A percentile compares a stretch with the other conserved stretches of the same genome.
phyloP scores from a whole-genome alignment of 1,140 invertebrate species.

The Achroia grisella region DNA sequence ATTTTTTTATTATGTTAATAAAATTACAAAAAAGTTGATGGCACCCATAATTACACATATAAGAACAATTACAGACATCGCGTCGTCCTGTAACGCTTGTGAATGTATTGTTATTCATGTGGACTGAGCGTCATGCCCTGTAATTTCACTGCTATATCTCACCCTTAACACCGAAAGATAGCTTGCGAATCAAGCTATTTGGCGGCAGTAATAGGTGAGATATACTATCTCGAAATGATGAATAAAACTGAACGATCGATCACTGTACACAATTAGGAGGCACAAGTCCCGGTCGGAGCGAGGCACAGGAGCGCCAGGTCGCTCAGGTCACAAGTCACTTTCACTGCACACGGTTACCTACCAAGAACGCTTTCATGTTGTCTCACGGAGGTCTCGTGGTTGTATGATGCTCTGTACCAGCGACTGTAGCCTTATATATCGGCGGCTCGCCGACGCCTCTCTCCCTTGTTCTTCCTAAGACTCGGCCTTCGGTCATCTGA shows the following conservation, averaged over 20 bases:
- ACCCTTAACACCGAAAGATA: too few relatives aligned
- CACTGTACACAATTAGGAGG: conserved; percentile 42
- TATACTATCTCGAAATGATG: too few relatives aligned
- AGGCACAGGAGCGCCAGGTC: conserved; percentile 31
- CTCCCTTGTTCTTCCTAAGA: conserved; percentile 68
- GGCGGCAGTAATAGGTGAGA: too few relatives aligned
- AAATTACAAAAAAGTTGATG: too few relatives aligned
- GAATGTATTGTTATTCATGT: too few relatives aligned
- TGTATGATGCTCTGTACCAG: conserved; percentile 62
- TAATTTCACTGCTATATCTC: too few relatives aligned
- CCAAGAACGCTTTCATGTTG: conserved; percentile 73
- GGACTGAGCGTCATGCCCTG: too few relatives aligned
- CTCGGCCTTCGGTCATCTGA: conserved; percentile 67
- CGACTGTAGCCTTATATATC: conserved; percentile 59
- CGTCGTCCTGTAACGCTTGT: too few relatives aligned
- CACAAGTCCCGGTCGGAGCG: conserved; percentile 11
- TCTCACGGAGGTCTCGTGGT: conserved; percentile 62
- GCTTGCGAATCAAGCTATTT: too few relatives aligned
- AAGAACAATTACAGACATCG: too few relatives aligned
- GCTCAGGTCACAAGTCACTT: conserved; percentile 61
- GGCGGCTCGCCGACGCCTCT: conserved; percentile 50
- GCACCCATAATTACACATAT: too few relatives aligned
- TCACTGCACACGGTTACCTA: conserved; percentile 62
- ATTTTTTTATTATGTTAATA: too few relatives aligned
- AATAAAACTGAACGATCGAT: conserved; percentile 30